Base-by-base conservation (phyloP, 37 sponge, comb jelly and placozoan genomes). In the Theonella swinhoei region DNA sequence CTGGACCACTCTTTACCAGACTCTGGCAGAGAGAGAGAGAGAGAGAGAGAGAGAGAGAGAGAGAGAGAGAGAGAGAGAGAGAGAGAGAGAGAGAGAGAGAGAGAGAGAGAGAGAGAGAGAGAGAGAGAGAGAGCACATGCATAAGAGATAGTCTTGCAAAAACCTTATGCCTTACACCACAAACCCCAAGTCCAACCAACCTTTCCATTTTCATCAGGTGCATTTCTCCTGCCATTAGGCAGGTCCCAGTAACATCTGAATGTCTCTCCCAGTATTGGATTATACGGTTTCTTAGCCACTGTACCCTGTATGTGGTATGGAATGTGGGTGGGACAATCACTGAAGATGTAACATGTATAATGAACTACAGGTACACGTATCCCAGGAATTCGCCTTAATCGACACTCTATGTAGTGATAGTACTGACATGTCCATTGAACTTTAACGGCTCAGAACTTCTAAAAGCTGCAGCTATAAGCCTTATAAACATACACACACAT, bases 221-320 rank as follows among this genome's bases (percentile, higher is more conserved):
- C 84, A 26, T 74, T 66, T 80, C 79, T 79, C 24, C 74, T 78
- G 42, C 76, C 75, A 36, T 70, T 79, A 33, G 89, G 90, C 47
- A 98, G 87, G 42, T 98, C 95, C 92, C 94, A 98, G 83, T 93
- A 96, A 62, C 99, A 98, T 19, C 77, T 72, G 78, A 98, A 98
- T 0, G 72, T 85, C 95, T 98, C 99, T 1, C 99, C 99, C 22
- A 98, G 88, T 26, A 98, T 88, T 22, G 99, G 99, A 70, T 98
- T 98, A 72, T 98, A 98, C 0, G 99, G 99, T 59, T 98, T 98
- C 92, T 98, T 98, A 11, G 97, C 94, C 3, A 98, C 82, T 28
- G 91, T 75, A 28, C 97, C 94, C 91, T 92, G 65, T 14, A 47
- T 78, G 9, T 9, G 39, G 78, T 31, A 24, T 34, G 59, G 66